Base-by-base conservation (phyloP, 2,888 invertebrate species). In the Heliconius ismenius region DNA sequence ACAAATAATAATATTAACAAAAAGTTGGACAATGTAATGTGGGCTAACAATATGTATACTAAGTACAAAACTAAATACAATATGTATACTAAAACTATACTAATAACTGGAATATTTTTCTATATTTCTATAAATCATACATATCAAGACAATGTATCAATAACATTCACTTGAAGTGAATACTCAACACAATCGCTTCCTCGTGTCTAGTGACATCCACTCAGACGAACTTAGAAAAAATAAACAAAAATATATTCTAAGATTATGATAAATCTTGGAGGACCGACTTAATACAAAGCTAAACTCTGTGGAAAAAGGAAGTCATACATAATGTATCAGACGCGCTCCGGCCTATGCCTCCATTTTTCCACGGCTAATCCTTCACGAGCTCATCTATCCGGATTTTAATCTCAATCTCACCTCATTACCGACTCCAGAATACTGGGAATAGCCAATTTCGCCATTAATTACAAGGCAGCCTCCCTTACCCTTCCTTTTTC, bases 381-480 rank as follows among this genome's bases (percentile, higher is more conserved):
- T 90, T 91, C 89, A 87, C 87, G 86, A 85, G 89, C 91, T 90
- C 91, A 91, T 92, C 91, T 90, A 89, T 86, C 88, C 90, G 90
- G 91, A 90, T 92, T 93, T 93, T 93, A 93, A 93, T 93, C 92
- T 91, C 91, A 90, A 92, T 92, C 92, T 89, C 92, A 92, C 92
- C 93, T 93, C 93, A 93, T 93, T 93, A 92, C 91, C 88, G 88
- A 87, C 88, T 89, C 90, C 91, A 88, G 89, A 93, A 93, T 91
- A 90, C 91, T 92, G 88, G 90, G 92, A 92, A 93, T 91, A 92
- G 93, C 91, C 93, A 93, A 93, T 94, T 93, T 89, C 88, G 86
- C 87, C 93, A 93, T 94, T 93, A 93, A 94, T 93, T 93, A 92
- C 91, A 74, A 80, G 84, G 86, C 84, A 82, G 84, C 86, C 88